phyloP scores from a whole-genome alignment of 2,888 invertebrate species.

The Diogma glabrata region DNA sequence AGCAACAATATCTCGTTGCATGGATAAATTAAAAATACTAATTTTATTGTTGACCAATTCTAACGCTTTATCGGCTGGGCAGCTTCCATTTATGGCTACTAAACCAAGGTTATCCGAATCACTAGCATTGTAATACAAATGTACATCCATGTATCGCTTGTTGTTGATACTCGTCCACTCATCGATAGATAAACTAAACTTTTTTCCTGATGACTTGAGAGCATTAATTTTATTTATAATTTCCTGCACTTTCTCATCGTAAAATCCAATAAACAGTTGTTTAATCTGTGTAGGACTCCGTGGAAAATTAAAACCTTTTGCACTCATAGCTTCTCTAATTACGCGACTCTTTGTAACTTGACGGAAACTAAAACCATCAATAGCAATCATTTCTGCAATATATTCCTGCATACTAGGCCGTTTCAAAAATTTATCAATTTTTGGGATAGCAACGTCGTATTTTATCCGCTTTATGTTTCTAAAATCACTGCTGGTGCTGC shows the following conservation, averaged over 20 bases:
- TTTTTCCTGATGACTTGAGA: background rate
- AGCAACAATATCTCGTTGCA: background rate
- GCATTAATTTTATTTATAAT: background rate
- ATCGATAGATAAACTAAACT: background rate
- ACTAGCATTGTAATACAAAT: background rate
- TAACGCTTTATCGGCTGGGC: conserved; percentile 2
- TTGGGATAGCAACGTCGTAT: too few species aligned
- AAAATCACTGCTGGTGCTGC: too few species aligned
- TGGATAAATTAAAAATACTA: background rate
- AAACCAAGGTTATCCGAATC: background rate
- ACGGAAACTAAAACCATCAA: background rate
- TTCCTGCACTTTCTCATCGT: too few species aligned
- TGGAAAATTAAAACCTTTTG: background rate
- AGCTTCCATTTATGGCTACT: background rate
- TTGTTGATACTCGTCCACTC: conserved; percentile 1
- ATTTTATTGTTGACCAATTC: conserved; percentile 1
- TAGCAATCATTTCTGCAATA: too few species aligned
- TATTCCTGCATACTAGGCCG: too few species aligned
- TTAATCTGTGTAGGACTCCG: too few species aligned
- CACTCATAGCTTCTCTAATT: background rate
- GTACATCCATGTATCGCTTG: conserved; percentile 3
- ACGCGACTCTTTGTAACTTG: background rate
- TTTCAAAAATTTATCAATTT: too few species aligned
- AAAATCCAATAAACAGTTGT: background rate
- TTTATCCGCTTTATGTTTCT: too few species aligned